phyloP scores from a whole-genome alignment of 2,797 vertebrate species.

The Muscicapa striata region DNA sequence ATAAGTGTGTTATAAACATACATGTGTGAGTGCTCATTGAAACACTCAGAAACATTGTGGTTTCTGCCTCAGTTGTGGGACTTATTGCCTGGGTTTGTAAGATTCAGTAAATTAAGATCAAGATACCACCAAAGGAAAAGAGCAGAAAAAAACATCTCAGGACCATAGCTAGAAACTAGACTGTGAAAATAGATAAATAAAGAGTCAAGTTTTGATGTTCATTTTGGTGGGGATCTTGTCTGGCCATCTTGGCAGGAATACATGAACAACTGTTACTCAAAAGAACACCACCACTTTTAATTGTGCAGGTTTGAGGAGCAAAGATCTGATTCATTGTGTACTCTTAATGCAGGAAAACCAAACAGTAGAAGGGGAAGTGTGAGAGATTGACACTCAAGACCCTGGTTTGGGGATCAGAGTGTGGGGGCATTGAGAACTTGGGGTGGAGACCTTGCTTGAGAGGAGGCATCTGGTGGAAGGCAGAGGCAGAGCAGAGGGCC shows the following conservation, averaged over 20 bases:
- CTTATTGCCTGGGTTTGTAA: not conserved
- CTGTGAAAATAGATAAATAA: not conserved
- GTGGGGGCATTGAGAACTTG: not conserved
- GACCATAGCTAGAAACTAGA: not conserved
- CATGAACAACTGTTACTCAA: not conserved
- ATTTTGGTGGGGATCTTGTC: not conserved
- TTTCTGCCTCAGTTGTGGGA: not conserved
- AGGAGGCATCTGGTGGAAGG: not conserved
- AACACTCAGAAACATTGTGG: not conserved
- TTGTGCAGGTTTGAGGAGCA: not conserved
- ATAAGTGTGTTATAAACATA: not conserved
- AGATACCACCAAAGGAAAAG: not conserved
- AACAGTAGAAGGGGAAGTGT: not conserved
- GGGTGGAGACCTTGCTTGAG: not conserved
- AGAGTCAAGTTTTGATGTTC: not conserved
- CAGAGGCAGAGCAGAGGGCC: not conserved
- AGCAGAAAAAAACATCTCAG: not conserved
- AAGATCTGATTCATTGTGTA: not conserved
- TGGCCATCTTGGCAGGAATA: not conserved
- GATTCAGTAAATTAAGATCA: not conserved
- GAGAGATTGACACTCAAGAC: rapidly evolving
- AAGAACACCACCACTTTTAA: not conserved
- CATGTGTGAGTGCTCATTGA: not conserved
- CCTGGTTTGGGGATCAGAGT: not conserved
- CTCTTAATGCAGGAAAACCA: not conserved